A percentile compares a stretch with the other conserved stretches of the same genome.
Conservation (phyloP, 2,797 vertebrate genomes). For the Champsocephalus gunnari region DNA sequence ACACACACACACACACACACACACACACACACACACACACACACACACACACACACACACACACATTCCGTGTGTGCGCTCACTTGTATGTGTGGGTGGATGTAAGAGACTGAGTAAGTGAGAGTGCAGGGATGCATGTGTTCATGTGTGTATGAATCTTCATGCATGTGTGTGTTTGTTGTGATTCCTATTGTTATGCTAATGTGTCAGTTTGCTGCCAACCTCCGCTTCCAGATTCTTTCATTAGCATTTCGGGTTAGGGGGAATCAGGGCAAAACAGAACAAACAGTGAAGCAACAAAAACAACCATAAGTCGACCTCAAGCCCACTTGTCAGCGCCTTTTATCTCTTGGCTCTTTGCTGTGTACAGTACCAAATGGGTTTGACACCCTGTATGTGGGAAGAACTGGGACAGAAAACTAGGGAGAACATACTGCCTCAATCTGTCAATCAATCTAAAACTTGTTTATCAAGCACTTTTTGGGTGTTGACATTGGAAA, state of each 20-base stretch:
- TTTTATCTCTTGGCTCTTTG: slow-evolving; percentile 66
- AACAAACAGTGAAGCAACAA: slow-evolving; percentile 61
- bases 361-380: slow-evolving; percentile 27
- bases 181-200: slow-evolving; percentile 71
- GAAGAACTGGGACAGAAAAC: slow-evolving; percentile 61
- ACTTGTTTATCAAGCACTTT: slow-evolving; percentile 45
- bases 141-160: slow-evolving; percentile 15
- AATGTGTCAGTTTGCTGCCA: slow-evolving; percentile 68
- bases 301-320: slow-evolving; percentile 56
- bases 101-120: slow-evolving; percentile 19
- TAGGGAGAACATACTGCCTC: slow-evolving; percentile 46
- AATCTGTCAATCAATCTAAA: slow-evolving; percentile 68
- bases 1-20: slow-evolving; percentile 18
- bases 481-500: slow-evolving; percentile 20
- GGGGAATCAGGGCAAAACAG: slow-evolving; percentile 68
- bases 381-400: slow-evolving; percentile 35
- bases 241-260: slow-evolving; percentile 76
- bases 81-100: slow-evolving; percentile 1
- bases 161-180: slow-evolving; percentile 31
- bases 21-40: slow-evolving; percentile 14
- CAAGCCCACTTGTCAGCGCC: slow-evolving; percentile 48
- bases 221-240: slow-evolving; percentile 40
- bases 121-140: slow-evolving; percentile 12
- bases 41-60: neutral
- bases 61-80: too few relatives aligned